Percentiles rank a stretch among this genome's conserved stretches.
phyloP scores from a whole-genome alignment of 2,888 invertebrate species.

The Drosophila macrothrix region DNA sequence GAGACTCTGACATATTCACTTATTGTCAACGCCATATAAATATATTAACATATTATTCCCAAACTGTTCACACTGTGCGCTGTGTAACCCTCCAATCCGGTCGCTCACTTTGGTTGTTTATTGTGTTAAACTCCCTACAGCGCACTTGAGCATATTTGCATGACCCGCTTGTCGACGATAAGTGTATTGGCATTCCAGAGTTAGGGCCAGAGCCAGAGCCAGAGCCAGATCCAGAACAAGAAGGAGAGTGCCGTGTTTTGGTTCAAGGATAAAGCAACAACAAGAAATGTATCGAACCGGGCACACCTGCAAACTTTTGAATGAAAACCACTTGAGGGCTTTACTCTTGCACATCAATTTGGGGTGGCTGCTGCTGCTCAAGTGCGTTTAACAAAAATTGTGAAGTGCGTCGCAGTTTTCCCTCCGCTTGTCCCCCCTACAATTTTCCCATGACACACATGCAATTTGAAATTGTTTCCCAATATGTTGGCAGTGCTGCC shows the following conservation, averaged over 20 bases:
- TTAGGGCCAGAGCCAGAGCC: slow-evolving; percentile 17
- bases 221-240: slow-evolving; percentile 32
- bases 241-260: slow-evolving; percentile 40
- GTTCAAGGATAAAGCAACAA: slow-evolving; percentile 55
- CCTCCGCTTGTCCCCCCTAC: slow-evolving; percentile 20
- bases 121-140: slow-evolving; percentile 75
- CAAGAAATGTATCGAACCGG: slow-evolving; percentile 59
- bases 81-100: slow-evolving; percentile 49
- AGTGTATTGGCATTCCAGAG: slow-evolving; percentile 74
- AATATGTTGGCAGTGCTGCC: slow-evolving; percentile 52
- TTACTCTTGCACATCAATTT: slow-evolving; percentile 49
- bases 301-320: slow-evolving; percentile 78
- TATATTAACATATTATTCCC: neutral
- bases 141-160: slow-evolving; percentile 76
- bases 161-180: slow-evolving; percentile 71
- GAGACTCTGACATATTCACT: too few species aligned
- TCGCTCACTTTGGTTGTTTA: slow-evolving; percentile 68
- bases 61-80: slow-evolving; percentile 36
- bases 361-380: slow-evolving; percentile 62
- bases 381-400: slow-evolving; percentile 66
- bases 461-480: slow-evolving; percentile 75
- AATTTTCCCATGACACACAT: slow-evolving; percentile 70
- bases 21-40: neutral
- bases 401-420: slow-evolving; percentile 68
- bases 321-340: slow-evolving; percentile 70